Evolutionary conservation across 2,113 vertebrate species (phyloP).

Genomic region (Gnathonemus echidnorhynchus): DNA sequence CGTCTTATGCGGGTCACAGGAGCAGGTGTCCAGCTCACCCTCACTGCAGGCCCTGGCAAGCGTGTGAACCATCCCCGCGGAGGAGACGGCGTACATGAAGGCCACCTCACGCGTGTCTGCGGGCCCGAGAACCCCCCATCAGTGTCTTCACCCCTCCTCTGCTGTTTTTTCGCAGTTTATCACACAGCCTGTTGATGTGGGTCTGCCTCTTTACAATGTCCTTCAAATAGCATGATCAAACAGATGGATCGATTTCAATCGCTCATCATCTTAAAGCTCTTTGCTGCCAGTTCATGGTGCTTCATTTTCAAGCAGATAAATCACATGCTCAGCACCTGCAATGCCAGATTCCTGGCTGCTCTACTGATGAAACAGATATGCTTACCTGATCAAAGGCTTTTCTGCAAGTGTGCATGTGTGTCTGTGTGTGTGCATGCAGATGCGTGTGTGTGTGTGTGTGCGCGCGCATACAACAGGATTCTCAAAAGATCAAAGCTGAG

Average conservation of each 20-base stretch:
- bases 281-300: not conserved
- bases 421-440: not conserved
- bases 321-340: slow-evolving; percentile 38
- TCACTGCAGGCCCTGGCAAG: slow-evolving; percentile 90
- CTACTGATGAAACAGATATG: not conserved
- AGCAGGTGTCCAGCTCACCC: slow-evolving; percentile 86
- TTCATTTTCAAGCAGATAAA: slow-evolving; percentile 27
- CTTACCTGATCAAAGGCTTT: not conserved
- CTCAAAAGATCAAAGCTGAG: not conserved
- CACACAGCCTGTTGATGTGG: not conserved
- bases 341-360: slow-evolving; percentile 13
- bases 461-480: not conserved
- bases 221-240: not conserved
- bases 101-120: slow-evolving; percentile 89
- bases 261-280: not conserved
- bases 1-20: slow-evolving; percentile 85
- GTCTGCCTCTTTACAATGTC: not conserved
- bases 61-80: slow-evolving; percentile 88
- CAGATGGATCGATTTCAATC: not conserved
- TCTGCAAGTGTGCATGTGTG: not conserved
- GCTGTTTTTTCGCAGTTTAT: not conserved
- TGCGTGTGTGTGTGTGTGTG: no score
- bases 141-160: not conserved
- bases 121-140: slow-evolving; percentile 15
- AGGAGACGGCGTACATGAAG: slow-evolving; percentile 92